Percentiles rank a stretch among this genome's conserved stretches.
phyloP scores from a whole-genome alignment of 2,888 invertebrate species.

The Arrhopalites spinosus region DNA sequence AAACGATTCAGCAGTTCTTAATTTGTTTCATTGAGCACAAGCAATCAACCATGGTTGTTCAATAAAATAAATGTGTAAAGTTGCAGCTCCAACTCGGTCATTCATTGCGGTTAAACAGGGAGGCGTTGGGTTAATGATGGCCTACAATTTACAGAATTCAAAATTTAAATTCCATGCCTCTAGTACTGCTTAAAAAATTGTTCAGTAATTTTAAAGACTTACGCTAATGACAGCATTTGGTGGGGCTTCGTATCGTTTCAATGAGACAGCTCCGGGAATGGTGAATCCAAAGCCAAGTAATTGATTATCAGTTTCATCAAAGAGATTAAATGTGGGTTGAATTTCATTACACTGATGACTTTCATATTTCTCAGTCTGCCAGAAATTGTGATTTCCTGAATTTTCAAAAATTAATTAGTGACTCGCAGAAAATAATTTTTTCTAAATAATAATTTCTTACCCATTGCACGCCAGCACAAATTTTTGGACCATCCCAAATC shows the following conservation, averaged over 20 bases:
- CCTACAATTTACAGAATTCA: neutral
- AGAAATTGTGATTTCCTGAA: conserved; percentile 38
- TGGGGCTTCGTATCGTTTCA: conserved; percentile 43
- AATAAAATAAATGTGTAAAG: conserved; percentile 20
- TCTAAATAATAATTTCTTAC: conserved; percentile 31
- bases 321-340: conserved; percentile 45
- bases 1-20: too few relatives aligned
- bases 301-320: conserved; percentile 35
- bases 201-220: neutral
- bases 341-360: conserved; percentile 41
- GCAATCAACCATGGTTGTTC: conserved; percentile 11
- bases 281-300: conserved; percentile 50
- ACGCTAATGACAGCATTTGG: conserved; percentile 26
- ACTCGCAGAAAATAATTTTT: neutral
- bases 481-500: conserved; percentile 43
- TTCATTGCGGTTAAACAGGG: conserved; percentile 24
- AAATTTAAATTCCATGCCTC: too few relatives aligned
- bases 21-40: neutral
- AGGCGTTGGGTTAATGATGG: conserved; percentile 23
- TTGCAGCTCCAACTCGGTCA: conserved; percentile 20
- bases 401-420: too few relatives aligned
- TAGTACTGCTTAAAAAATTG: neutral
- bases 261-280: conserved; percentile 40
- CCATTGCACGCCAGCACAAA: conserved; percentile 49
- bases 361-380: conserved; percentile 37